These are phyloP conservation scores for Cotesia typhae DNA, from an alignment of 1,140 invertebrate species.

Conservation along the genomic window DNA sequence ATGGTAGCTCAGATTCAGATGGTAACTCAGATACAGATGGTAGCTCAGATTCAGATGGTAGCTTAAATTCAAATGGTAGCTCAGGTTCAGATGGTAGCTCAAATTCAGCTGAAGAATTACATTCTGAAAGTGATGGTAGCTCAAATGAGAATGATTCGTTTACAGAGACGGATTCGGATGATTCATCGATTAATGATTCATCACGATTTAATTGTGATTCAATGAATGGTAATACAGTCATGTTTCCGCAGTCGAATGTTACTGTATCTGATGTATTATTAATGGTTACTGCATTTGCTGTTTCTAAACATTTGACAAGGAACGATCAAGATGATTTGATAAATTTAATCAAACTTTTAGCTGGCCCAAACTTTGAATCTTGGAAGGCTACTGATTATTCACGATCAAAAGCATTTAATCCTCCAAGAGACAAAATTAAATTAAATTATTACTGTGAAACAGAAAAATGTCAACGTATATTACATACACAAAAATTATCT, in stretches of 20 bases:
- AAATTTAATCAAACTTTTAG: conserved; percentile 24
- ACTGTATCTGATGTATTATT: conserved; percentile 30
- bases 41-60: too few species aligned
- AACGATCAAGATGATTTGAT: conserved; percentile 22
- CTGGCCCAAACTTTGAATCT: conserved; percentile 25
- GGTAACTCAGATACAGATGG: too few species aligned
- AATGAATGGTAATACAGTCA: conserved; percentile 6
- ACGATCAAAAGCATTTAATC: conserved; percentile 30
- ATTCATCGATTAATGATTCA: neutral
- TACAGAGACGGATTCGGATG: too few species aligned
- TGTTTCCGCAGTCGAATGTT: conserved; percentile 23
- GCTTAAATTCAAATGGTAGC: too few species aligned
- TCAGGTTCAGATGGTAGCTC: too few species aligned
- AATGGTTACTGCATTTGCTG: conserved; percentile 14
- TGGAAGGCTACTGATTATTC: conserved; percentile 34
- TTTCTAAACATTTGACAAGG: conserved; percentile 6
- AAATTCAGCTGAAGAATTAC: too few species aligned
- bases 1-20: too few species aligned
- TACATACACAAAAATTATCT: too few species aligned
- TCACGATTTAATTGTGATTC: conserved; percentile 11
- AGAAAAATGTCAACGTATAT: neutral
- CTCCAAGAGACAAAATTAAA: conserved; percentile 28
- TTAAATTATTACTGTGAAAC: conserved; percentile 29
- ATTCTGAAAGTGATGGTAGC: too few species aligned
- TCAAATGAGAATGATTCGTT: too few species aligned